Conservation (phyloP, 2,888 invertebrate genomes). For the Morpho deidamia region DNA sequence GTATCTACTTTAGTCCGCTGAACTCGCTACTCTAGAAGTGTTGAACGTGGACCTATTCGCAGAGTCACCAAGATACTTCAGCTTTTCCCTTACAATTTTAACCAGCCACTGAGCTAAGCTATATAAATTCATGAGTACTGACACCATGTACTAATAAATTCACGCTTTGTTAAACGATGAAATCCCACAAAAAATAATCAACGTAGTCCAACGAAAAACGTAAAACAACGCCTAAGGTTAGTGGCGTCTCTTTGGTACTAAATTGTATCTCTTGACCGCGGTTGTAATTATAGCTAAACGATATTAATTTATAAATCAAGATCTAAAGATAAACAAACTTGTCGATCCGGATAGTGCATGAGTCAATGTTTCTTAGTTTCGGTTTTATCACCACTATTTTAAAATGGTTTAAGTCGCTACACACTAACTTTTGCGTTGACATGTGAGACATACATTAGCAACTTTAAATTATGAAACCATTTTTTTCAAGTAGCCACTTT, state of each 20-base stretch:
- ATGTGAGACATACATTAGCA: not conserved
- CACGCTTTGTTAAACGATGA: too few species aligned
- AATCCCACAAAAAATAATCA: not conserved
- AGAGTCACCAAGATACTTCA: too few species aligned
- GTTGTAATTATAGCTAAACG: constrained; percentile 58
- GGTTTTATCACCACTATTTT: constrained; percentile 29
- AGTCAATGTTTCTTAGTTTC: constrained; percentile 32
- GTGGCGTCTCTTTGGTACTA: constrained; percentile 43
- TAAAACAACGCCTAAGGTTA: constrained; percentile 45
- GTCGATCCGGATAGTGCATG: constrained; percentile 31
- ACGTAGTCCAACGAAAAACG: not conserved
- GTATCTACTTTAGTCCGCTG: too few species aligned
- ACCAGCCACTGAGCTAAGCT: too few species aligned
- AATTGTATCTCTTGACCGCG: constrained; percentile 37
- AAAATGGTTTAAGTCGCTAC: constrained; percentile 2
- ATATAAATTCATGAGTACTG: too few species aligned
- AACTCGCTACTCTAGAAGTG: too few species aligned
- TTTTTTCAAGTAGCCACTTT: too few species aligned
- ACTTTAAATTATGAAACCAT: not conserved
- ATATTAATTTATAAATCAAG: constrained; percentile 41
- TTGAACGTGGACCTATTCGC: too few species aligned
- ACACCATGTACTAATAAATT: too few species aligned
- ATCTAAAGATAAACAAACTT: constrained; percentile 34
- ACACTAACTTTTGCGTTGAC: not conserved
- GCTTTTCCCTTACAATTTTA: too few species aligned